These are phyloP conservation scores for Cuculus canorus DNA, from an alignment of 2,797 vertebrate species.

Conservation along the genomic window DNA sequence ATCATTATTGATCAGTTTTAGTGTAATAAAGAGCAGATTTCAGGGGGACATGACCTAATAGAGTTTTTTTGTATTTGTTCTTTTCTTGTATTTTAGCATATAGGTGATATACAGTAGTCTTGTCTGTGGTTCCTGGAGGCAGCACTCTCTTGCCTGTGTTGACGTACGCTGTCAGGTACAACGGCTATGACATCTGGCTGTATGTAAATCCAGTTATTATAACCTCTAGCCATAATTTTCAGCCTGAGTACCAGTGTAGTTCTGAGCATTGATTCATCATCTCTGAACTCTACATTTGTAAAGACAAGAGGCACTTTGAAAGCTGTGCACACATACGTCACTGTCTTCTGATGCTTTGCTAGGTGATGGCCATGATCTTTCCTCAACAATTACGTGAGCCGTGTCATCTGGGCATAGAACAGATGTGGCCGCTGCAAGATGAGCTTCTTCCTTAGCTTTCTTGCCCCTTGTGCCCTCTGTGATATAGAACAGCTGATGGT, in stretches of 20 bases:
- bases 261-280: not conserved
- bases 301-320: not conserved
- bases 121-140: not conserved
- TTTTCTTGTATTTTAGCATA: not conserved
- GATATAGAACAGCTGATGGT: not conserved
- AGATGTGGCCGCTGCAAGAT: fast-evolving
- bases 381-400: fast-evolving
- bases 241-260: not conserved
- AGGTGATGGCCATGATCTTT: not conserved
- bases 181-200: not conserved
- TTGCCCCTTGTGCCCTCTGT: not conserved
- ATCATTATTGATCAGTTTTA: not conserved
- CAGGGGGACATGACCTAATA: not conserved
- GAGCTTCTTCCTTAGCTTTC: not conserved
- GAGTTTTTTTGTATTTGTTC: not conserved
- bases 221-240: not conserved
- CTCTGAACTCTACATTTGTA: not conserved
- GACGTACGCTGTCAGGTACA: not conserved
- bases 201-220: not conserved
- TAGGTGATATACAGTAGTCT: too few relatives aligned
- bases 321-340: fast-evolving
- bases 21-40: not conserved
- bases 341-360: not conserved
- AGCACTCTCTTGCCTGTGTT: not conserved
- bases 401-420: fast-evolving